These are phyloP conservation scores for Alitta virens DNA, from an alignment of 2,888 invertebrate genomes.

Conservation along the genomic window DNA sequence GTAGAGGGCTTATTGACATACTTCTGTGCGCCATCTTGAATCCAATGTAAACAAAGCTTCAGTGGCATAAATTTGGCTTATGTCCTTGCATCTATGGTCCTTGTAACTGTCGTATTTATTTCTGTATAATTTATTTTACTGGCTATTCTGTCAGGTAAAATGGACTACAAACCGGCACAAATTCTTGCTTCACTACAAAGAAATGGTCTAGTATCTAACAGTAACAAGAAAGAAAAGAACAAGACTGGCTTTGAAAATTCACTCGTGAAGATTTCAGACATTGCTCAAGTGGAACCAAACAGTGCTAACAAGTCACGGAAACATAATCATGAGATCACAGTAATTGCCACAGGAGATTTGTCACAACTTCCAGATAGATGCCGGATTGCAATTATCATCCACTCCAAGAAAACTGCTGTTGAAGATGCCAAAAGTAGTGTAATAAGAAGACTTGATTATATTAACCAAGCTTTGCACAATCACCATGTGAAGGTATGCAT, in stretches of 20 bases:
- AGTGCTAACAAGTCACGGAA: neutral
- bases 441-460: constrained; percentile 44
- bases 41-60: neutral
- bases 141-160: constrained; percentile 3
- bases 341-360: constrained; percentile 45
- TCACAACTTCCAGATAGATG: constrained; percentile 46
- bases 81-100: neutral
- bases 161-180: constrained; percentile 32
- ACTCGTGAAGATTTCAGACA: neutral
- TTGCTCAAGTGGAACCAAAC: neutral
- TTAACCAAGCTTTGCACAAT: constrained; percentile 46
- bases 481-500: constrained; percentile 47
- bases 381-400: constrained; percentile 36
- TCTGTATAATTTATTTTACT: neutral
- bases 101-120: too few relatives aligned
- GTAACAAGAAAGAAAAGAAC: neutral
- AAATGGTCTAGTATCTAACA: neutral
- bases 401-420: constrained; percentile 40
- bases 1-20: too few relatives aligned
- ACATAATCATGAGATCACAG: constrained; percentile 33
- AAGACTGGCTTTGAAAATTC: neutral
- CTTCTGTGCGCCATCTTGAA: too few relatives aligned
- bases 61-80: neutral
- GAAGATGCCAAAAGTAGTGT: constrained; percentile 51
- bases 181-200: constrained; percentile 27